These are phyloP conservation scores for Nothoprocta perdicaria DNA, from an alignment of 2,113 vertebrate genomes.

Conservation along the genomic window DNA sequence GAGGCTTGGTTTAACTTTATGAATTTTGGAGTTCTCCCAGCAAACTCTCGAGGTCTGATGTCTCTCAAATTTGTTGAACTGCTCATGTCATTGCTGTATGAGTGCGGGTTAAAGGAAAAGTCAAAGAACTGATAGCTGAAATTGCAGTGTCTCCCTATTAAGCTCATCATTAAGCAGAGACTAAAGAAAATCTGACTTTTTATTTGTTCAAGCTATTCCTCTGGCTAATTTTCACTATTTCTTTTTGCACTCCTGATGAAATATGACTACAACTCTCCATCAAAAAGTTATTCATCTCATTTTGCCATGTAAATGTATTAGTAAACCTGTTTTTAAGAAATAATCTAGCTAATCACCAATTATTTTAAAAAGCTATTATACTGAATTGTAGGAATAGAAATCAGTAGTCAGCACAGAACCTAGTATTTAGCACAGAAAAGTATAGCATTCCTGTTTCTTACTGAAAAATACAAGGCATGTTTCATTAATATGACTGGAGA, in stretches of 20 bases:
- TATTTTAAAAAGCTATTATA: neutral
- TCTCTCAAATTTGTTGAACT: slow-evolving; percentile 60
- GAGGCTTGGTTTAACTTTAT: slow-evolving; percentile 62
- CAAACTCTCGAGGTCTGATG: slow-evolving; percentile 56
- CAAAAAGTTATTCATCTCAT: neutral
- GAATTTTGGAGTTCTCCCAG: slow-evolving; percentile 74
- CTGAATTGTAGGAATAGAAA: neutral
- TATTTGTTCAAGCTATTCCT: neutral
- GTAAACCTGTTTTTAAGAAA: neutral
- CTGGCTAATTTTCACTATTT: neutral
- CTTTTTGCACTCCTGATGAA: neutral
- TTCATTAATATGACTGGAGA: neutral
- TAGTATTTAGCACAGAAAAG: neutral
- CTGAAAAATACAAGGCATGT: neutral
- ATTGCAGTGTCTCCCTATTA: neutral
- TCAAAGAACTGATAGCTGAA: neutral
- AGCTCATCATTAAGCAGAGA: neutral
- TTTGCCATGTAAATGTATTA: neutral
- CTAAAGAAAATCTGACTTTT: neutral
- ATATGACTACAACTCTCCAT: neutral
- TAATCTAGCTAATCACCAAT: neutral
- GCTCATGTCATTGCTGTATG: slow-evolving; percentile 1
- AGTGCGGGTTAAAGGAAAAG: slow-evolving; percentile 31
- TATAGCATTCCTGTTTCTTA: neutral
- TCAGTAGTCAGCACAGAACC: neutral